Evolutionary conservation across 1,140 invertebrate genomes (phyloP).

Genomic region (Sarcophaga peregrina): DNA sequence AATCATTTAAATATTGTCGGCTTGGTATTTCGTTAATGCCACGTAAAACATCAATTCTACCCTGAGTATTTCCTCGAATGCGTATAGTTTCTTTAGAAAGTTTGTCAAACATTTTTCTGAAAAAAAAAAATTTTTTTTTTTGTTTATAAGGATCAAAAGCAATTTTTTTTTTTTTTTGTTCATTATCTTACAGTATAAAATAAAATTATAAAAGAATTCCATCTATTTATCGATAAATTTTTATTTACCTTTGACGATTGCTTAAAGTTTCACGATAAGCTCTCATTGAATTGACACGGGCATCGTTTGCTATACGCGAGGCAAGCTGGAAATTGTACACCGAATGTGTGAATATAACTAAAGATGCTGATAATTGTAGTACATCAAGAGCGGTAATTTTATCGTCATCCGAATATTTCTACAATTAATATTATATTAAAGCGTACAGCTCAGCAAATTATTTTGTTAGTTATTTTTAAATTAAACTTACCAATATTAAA

Average conservation of each 20-base stretch:
- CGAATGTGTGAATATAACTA: constrained; percentile 59
- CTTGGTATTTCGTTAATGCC: constrained; percentile 59
- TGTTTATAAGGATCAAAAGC: no score
- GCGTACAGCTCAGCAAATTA: no score
- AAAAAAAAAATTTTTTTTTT: constrained; percentile 43
- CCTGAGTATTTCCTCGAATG: constrained; percentile 47
- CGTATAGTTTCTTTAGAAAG: constrained; percentile 56
- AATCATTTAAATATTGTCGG: constrained; percentile 58
- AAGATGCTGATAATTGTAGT: constrained; percentile 55
- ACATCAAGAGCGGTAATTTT: constrained; percentile 49
- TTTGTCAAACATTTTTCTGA: constrained; percentile 57
- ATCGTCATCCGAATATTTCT: constrained; percentile 56
- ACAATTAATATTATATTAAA: constrained; percentile 24
- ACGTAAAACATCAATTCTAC: constrained; percentile 60
- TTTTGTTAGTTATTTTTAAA: background rate
- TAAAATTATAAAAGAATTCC: no score
- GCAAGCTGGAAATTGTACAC: constrained; percentile 57
- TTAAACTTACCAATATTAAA: no score
- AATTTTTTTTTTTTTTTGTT: no score
- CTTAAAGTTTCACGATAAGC: constrained; percentile 47
- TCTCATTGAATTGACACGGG: constrained; percentile 14
- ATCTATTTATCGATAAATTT: constrained; percentile 35
- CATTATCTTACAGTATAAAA: no score
- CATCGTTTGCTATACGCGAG: constrained; percentile 37
- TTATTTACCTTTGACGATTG: constrained; percentile 43